Conservation (phyloP, 1,140 invertebrate genomes). For the Drosophila tani region DNA sequence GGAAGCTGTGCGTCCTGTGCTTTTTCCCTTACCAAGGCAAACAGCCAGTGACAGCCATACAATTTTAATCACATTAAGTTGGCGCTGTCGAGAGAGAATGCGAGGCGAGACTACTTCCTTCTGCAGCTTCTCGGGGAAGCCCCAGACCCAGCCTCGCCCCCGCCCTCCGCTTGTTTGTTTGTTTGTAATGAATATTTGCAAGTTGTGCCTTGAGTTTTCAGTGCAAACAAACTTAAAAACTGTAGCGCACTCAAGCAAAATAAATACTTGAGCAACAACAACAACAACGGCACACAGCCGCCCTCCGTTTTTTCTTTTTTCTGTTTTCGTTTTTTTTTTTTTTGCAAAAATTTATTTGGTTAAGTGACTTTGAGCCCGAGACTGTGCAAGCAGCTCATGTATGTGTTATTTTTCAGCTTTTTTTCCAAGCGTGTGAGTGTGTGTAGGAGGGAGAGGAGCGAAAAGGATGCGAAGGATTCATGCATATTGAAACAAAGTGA, state of each 20-base stretch:
- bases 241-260: constrained; percentile 82
- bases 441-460: not conserved
- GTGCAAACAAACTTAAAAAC: constrained; percentile 81
- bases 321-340: constrained; percentile 10
- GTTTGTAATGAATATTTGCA: constrained; percentile 82
- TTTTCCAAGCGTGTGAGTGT: no score
- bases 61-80: constrained; percentile 83
- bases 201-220: constrained; percentile 76
- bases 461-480: constrained; percentile 32
- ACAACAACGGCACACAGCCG: not conserved
- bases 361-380: constrained; percentile 73
- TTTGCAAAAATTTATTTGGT: constrained; percentile 76
- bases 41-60: constrained; percentile 72
- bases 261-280: constrained; percentile 73
- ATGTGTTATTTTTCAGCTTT: not conserved
- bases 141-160: no score
- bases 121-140: not conserved
- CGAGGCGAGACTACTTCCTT: constrained; percentile 32
- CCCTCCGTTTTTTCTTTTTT: constrained; percentile 3
- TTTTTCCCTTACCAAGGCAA: constrained; percentile 32
- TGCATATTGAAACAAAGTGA: constrained; percentile 82
- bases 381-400: constrained; percentile 25
- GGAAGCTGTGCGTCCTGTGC: constrained; percentile 10
- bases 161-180: constrained; percentile 30
- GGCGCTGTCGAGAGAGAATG: constrained; percentile 52